Evolutionary conservation across 2,113 vertebrate species (phyloP), one percentile per base, ranked within the genome.

Genomic region (Aspiorhynchus laticeps): DNA sequence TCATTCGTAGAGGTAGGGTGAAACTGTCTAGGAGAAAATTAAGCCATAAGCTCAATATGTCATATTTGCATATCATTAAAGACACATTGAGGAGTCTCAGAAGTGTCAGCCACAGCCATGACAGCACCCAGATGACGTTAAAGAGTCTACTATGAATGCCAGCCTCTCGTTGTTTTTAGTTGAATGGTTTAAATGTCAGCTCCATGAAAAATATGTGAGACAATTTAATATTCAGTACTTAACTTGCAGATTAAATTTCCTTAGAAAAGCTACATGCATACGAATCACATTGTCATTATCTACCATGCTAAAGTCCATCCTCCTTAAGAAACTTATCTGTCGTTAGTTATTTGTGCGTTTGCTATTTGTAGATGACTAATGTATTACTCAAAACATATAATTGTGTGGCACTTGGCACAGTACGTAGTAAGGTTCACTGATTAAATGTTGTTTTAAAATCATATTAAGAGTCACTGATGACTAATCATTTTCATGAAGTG

Each of bases 11-110:
- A 69, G 7, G 31, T 74, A 7, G 4, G 14, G 26, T 78, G 31
- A 51, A 78, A 43, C 71, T 74, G 21, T 41, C 41, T 28, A 1
- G 15, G 14, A 10, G 43, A 7, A 76, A 53, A 78, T 31, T 0
- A 78, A 78, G 76, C 7, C 15, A 51, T 53, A 33, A 31, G 4
- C 75, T 78, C 75, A 31, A 78, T 78, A 78, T 78, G 76, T 78
- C 46, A 78, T 51, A 78, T 78, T 53, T 53, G 46, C 76, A 78
- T 78, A 53, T 78, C 28, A 33, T 31, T 78, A 33, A 78, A 53
- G 46, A 11, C 46, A n/a, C 26, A 11, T 26, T 59, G 38, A 46
- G 24, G 10, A 33, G 11, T 26, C 24, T 75, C 76, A 31, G 26
- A 48, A 78, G 46, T 53, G 46, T 53, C 76, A 48, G 28, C n/a